phyloP scores from a whole-genome alignment of 64 coral and sea anemone species.

The Orbicella faveolata region DNA sequence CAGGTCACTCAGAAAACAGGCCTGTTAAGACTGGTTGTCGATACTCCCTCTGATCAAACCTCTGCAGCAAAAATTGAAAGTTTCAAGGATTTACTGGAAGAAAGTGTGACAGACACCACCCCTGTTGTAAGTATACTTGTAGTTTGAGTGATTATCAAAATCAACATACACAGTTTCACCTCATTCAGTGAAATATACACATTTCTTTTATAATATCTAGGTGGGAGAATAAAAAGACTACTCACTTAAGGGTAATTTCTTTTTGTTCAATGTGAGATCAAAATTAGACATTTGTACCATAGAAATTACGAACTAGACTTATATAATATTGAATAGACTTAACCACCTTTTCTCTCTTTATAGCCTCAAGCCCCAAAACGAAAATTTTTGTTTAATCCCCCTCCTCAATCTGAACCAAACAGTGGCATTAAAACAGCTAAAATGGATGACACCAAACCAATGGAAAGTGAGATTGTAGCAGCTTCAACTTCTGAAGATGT shows the following conservation, averaged over 20 bases:
- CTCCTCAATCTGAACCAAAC: not conserved
- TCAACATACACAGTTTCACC: too few relatives aligned
- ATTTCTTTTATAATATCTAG: too few relatives aligned
- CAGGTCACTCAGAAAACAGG: slow-evolving; percentile 21
- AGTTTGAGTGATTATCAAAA: not conserved
- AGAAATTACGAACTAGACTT: too few relatives aligned
- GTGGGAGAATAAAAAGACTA: too few relatives aligned
- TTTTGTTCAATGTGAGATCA: too few relatives aligned
- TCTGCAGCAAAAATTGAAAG: not conserved
- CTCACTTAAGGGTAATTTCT: too few relatives aligned
- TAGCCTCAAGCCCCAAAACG: slow-evolving; percentile 21
- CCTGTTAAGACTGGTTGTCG: slow-evolving; percentile 9
- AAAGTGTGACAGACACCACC: not conserved
- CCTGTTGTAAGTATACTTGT: slow-evolving; percentile 4
- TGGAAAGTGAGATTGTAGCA: not conserved
- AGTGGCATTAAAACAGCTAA: slow-evolving; percentile 26
- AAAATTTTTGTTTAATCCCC: slow-evolving; percentile 5
- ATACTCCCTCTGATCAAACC: slow-evolving; percentile 5
- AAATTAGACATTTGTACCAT: too few relatives aligned
- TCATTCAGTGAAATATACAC: too few relatives aligned
- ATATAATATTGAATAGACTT: not conserved
- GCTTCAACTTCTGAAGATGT: not conserved
- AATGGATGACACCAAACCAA: not conserved
- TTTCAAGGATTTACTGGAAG: slow-evolving; percentile 12
- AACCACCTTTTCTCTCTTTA: not conserved